Conservation (phyloP, 1,140 invertebrate species). For the Philotrypesis tridentata region DNA sequence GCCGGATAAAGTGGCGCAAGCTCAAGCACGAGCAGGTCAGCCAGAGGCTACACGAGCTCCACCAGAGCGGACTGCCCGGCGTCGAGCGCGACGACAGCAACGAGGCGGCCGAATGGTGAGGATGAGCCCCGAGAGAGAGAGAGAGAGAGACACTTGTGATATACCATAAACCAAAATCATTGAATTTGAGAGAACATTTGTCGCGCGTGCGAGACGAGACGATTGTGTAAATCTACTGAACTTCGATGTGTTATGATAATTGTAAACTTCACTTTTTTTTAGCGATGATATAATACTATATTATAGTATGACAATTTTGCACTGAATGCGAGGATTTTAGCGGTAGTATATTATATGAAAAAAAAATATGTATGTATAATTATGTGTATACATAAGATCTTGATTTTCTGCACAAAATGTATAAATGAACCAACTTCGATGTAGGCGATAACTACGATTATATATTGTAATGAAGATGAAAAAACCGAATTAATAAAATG, state of each 20-base stretch:
- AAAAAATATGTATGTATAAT: not conserved
- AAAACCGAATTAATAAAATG: constrained; percentile 39
- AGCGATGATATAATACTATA: no score
- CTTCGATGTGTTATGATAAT: not conserved
- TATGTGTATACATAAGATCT: not conserved
- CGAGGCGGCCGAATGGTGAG: constrained; percentile 67
- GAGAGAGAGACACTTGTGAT: not conserved
- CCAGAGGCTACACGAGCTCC: constrained; percentile 85
- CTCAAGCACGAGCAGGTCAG: constrained; percentile 93
- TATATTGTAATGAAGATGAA: constrained; percentile 1
- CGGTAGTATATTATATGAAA: no score
- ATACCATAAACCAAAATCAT: not conserved
- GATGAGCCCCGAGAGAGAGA: constrained; percentile 20
- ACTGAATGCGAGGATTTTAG: not conserved
- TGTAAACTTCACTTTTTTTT: not conserved
- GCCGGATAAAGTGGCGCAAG: constrained; percentile 96
- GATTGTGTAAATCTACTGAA: not conserved
- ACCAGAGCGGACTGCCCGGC: constrained; percentile 73
- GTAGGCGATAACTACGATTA: not conserved
- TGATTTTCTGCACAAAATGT: constrained; percentile 39
- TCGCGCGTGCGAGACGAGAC: not conserved
- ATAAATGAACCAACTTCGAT: constrained; percentile 26
- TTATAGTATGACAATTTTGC: not conserved
- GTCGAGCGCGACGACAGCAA: constrained; percentile 69
- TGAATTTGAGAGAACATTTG: not conserved